Base-by-base conservation (phyloP, 2,797 vertebrate genomes). In the Halcyon smyrnensis region DNA sequence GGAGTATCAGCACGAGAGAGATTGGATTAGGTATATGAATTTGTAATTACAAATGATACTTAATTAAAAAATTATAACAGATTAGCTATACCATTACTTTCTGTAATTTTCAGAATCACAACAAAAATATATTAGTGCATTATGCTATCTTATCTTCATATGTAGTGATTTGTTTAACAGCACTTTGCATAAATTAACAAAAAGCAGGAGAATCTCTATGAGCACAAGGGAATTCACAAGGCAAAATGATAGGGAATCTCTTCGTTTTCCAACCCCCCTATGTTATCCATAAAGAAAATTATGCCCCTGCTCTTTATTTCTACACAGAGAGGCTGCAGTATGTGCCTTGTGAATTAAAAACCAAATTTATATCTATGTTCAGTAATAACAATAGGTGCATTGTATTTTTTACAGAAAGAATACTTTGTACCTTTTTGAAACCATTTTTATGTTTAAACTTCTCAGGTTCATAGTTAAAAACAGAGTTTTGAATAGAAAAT, bases 131-230 rank as follows among this genome's bases (percentile, higher is more conserved):
- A 89, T 91, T 89, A 95, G 75, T 94, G 74, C 85, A 92, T 97
- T 68, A 78, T 77, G 46, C 41, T 95, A 96, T 94, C 84, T 96
- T 97, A 94, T 97, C 95, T 96, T 96, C 87, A 87, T 94, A 93
- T 78, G 82, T 86, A 95, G 90, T 94, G 93, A 97, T 97, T 97
- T 96, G 93, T 97, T 97, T 97, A 97, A 95, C 95, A 95, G 92
- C n/a, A 95, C 71, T 96, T 97, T 95, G 90, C 82, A 96, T 96
- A 97, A 97, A 97, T 97, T 95, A 97, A 59, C 5, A 3, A 64
- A 96, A 97, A 96, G 87, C 63, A 93, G 75, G n/a, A 96, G 95
- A 93, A 95, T 95, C 92, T 97, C 68, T 93, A 56, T 41, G 86
- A 88, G 39, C 39, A 70, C 21, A 1, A 57, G 77, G 75, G 84